These are phyloP conservation scores for Drosophila ananassae DNA, from an alignment of 1,140 invertebrate species.

Conservation along the genomic window DNA sequence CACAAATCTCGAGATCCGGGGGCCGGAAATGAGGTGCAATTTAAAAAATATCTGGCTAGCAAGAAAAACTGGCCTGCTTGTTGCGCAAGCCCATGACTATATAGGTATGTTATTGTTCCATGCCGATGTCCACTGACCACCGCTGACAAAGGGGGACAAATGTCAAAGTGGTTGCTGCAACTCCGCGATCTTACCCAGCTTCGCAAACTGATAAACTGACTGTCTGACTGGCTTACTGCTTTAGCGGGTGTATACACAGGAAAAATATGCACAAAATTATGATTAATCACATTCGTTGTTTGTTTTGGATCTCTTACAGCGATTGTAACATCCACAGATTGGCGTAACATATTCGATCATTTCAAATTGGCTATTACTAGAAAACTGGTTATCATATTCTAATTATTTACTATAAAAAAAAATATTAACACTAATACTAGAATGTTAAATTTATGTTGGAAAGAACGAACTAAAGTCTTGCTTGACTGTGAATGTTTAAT, in stretches of 20 bases:
- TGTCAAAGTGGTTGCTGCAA: conserved; percentile 54
- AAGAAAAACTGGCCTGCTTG: conserved; percentile 35
- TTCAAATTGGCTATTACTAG: background rate
- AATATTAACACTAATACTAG: too few relatives aligned
- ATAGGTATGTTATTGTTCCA: background rate
- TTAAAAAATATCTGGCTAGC: conserved; percentile 25
- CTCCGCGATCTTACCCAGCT: conserved; percentile 23
- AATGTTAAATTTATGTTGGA: too few relatives aligned
- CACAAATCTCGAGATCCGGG: conserved; percentile 7
- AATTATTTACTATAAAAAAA: too few relatives aligned
- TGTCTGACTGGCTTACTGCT: conserved; percentile 14
- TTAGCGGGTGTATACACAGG: conserved; percentile 13
- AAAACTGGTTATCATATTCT: background rate
- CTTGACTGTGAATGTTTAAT: too few relatives aligned
- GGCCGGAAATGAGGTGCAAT: conserved; percentile 47
- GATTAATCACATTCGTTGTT: background rate
- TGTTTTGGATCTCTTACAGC: background rate
- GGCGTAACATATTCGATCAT: background rate
- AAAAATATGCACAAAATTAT: background rate
- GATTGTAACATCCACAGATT: background rate
- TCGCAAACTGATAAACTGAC: conserved; percentile 19
- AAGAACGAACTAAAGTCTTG: too few relatives aligned
- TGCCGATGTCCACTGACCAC: conserved; percentile 9
- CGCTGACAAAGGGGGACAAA: conserved; percentile 44
- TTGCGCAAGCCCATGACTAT: conserved; percentile 56